These are phyloP conservation scores for Procapra przewalskii DNA, from an alignment of 2,113 vertebrate species.

Conservation along the genomic window DNA sequence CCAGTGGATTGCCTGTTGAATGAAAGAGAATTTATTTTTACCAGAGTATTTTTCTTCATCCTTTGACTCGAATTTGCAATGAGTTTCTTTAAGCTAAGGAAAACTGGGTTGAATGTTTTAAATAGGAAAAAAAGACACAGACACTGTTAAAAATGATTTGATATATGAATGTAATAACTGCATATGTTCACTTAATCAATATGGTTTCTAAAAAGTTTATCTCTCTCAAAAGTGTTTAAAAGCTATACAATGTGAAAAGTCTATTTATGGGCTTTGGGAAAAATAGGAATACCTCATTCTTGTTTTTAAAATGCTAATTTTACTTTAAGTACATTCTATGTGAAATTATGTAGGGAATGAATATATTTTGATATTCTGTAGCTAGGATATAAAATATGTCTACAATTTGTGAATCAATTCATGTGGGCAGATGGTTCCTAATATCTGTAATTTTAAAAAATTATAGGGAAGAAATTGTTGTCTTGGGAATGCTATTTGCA, in stretches of 20 bases:
- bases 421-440: background rate
- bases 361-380: background rate
- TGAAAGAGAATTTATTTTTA: background rate
- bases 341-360: background rate
- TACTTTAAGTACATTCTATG: background rate
- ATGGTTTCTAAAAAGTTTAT: background rate
- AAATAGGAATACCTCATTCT: background rate
- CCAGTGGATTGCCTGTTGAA: background rate
- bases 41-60: background rate
- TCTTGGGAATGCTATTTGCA: background rate
- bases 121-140: background rate
- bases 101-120: background rate
- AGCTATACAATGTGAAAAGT: background rate
- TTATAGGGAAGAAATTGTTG: background rate
- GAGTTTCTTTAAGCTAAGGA: background rate
- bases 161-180: background rate
- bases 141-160: background rate
- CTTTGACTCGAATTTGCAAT: background rate
- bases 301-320: background rate
- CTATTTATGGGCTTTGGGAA: constrained; percentile 9
- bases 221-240: background rate
- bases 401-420: background rate
- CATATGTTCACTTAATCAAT: background rate
- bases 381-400: background rate
- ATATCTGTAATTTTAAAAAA: background rate